Conservation (phyloP, 2,888 invertebrate species). For the Automeris io region DNA sequence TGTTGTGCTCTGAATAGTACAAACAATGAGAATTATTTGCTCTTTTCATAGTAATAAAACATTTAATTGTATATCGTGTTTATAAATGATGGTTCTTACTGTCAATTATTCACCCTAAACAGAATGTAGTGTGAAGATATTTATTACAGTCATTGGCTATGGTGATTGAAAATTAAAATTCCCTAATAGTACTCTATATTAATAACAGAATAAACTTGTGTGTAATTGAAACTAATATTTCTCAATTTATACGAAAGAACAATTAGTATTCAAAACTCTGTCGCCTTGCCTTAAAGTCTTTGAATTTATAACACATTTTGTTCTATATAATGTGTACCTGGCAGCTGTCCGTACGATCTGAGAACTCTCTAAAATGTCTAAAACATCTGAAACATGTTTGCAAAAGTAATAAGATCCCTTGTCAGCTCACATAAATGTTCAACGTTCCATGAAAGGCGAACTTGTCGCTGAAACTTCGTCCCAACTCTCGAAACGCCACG, state of each 20-base stretch:
- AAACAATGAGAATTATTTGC: background rate
- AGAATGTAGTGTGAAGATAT: no score
- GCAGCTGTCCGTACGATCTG: background rate
- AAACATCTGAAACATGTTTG: background rate
- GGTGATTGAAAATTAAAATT: no score
- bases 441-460: conserved; percentile 9
- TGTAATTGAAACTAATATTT: no score
- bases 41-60: background rate
- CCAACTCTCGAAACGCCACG: conserved; percentile 9
- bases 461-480: conserved; percentile 11
- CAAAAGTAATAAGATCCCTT: background rate
- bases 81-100: no score
- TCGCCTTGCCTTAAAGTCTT: no score
- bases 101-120: no score
- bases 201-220: no score
- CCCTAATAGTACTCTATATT: no score
- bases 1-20: background rate
- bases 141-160: no score
- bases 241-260: no score
- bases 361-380: background rate
- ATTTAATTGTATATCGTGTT: background rate
- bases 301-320: background rate
- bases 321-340: background rate
- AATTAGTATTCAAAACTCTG: no score
- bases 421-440: conserved; percentile 6